A percentile compares a stretch with the other conserved stretches of the same genome.
These are phyloP conservation scores for Thaumatotibia leucotreta DNA, from an alignment of 1,140 invertebrate species.

Conservation along the genomic window DNA sequence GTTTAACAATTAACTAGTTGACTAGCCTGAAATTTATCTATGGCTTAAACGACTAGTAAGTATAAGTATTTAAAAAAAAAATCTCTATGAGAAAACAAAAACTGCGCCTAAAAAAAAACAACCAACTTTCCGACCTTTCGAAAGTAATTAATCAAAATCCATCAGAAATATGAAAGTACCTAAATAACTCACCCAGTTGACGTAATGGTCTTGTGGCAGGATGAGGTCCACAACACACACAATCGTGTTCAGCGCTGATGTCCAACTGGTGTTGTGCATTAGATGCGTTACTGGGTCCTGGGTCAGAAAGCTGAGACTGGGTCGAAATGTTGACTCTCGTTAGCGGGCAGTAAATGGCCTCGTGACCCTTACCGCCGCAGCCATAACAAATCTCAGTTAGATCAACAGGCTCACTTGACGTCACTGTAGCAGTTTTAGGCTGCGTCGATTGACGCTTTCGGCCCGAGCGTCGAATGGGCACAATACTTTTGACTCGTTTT, in stretches of 20 bases:
- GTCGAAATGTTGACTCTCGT: not conserved
- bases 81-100: too few species aligned
- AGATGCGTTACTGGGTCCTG: not conserved
- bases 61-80: too few species aligned
- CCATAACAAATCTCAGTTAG: not conserved
- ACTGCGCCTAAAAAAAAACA: too few species aligned
- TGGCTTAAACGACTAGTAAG: too few species aligned
- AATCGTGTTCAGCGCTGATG: not conserved
- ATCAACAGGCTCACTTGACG: not conserved
- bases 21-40: too few species aligned
- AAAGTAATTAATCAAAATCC: too few species aligned
- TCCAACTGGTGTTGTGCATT: not conserved
- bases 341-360: conserved; percentile 3
- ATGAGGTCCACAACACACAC: not conserved
- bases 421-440: not conserved
- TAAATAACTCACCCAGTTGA: not conserved
- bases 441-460: not conserved
- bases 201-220: not conserved
- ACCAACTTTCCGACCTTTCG: too few species aligned
- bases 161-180: not conserved
- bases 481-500: conserved; percentile 4
- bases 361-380: conserved; percentile 13
- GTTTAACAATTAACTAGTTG: too few species aligned
- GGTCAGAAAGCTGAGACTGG: not conserved
- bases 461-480: not conserved